Evolutionary conservation across 2,888 invertebrate species (phyloP).

Genomic region (Meiosimyza decipiens): DNA sequence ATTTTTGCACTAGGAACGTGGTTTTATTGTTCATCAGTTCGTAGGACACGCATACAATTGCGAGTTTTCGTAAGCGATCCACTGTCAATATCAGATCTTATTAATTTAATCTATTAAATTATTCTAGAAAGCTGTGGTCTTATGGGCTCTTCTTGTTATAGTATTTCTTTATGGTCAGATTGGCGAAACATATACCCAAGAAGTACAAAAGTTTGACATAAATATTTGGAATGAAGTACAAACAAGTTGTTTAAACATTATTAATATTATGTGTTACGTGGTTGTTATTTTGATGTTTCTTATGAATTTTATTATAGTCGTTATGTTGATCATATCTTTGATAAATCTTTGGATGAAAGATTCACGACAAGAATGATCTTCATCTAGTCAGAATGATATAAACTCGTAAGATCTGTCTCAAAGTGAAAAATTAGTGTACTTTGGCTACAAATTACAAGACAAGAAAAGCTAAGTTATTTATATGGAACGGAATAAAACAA

Average conservation of each 20-base stretch:
- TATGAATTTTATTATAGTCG: constrained; percentile 22
- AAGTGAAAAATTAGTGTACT: no score
- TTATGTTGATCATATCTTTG: no score
- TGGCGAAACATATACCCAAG: no score
- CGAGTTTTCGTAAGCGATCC: constrained; percentile 32
- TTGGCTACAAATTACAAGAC: no score
- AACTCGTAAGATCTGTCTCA: no score
- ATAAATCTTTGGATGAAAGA: no score
- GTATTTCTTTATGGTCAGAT: neutral
- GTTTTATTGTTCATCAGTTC: constrained; percentile 45
- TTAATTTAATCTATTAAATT: neutral
- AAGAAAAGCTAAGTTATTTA: no score
- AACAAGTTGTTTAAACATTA: neutral
- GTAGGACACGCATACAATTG: constrained; percentile 39
- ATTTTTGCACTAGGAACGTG: constrained; percentile 41
- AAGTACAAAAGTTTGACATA: constrained; percentile 3
- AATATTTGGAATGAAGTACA: constrained; percentile 23
- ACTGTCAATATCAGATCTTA: neutral
- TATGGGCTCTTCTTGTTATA: constrained; percentile 27
- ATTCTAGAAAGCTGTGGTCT: constrained; percentile 23
- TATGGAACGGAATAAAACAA: no score
- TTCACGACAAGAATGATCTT: no score
- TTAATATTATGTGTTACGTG: constrained; percentile 2
- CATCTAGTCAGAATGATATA: no score
- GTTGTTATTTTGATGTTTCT: constrained; percentile 23